A percentile compares a stretch with the other conserved stretches of the same genome.
Evolutionary conservation across 2,113 vertebrate genomes (phyloP).

Genomic region (Circaetus gallicus): DNA sequence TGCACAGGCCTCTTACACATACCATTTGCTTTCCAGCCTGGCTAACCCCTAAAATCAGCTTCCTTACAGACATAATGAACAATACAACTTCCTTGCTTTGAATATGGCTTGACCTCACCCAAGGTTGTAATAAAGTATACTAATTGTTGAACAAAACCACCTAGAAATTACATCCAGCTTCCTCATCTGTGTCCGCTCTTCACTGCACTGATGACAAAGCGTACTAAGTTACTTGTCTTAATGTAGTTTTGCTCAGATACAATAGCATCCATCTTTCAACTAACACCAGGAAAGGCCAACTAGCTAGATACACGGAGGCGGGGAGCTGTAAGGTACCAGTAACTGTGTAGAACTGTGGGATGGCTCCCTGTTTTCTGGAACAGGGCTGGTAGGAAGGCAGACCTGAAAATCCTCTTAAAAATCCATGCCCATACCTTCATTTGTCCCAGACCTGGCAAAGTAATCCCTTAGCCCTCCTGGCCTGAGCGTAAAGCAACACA

Average conservation of each 20-base stretch:
- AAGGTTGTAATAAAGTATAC: not conserved
- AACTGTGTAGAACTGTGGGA: not conserved
- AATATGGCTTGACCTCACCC: not conserved
- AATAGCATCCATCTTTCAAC: not conserved
- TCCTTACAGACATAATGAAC: not conserved
- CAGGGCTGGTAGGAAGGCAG: not conserved
- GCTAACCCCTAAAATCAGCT: not conserved
- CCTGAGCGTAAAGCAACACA: not conserved
- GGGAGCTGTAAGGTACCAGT: not conserved
- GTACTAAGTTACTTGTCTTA: not conserved
- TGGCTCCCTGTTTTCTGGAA: not conserved
- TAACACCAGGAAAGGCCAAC: not conserved
- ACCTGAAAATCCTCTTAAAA: not conserved
- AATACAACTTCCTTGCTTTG: not conserved
- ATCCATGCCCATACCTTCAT: not conserved
- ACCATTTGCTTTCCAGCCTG: not conserved
- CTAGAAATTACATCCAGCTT: not conserved
- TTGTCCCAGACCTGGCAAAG: not conserved
- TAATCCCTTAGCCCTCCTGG: not conserved
- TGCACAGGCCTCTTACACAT: fast-evolving
- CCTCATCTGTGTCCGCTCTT: not conserved
- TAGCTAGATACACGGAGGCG: not conserved
- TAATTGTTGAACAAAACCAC: not conserved
- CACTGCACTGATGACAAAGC: not conserved
- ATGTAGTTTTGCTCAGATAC: not conserved